These are phyloP conservation scores for Geotrypetes seraphini DNA, from an alignment of 2,797 vertebrate genomes.

Conservation along the genomic window DNA sequence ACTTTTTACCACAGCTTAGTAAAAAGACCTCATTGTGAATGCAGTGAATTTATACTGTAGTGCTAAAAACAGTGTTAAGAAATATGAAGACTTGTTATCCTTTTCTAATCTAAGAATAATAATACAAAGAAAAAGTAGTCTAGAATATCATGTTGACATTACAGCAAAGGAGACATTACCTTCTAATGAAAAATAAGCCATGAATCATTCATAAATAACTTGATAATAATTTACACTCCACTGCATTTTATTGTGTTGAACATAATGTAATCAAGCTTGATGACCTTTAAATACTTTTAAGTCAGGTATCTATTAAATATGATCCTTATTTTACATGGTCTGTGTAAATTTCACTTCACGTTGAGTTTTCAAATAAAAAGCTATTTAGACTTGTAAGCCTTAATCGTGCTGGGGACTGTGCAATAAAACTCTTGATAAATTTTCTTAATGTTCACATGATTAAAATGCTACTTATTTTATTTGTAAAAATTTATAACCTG, in stretches of 20 bases:
- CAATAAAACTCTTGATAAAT: too few species aligned
- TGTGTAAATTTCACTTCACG: conserved; percentile 17
- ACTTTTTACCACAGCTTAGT: too few species aligned
- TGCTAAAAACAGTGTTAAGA: too few species aligned
- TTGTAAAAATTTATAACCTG: too few species aligned
- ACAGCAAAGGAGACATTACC: conserved; percentile 27
- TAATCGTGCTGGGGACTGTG: not conserved
- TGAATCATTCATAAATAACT: conserved; percentile 40
- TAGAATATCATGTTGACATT: conserved; percentile 37
- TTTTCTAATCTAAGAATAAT: conserved; percentile 14
- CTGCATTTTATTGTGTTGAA: conserved; percentile 30
- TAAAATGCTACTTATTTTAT: too few species aligned
- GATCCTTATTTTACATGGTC: conserved; percentile 26
- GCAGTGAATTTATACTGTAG: too few species aligned
- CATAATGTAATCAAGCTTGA: conserved; percentile 40
- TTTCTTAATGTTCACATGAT: too few species aligned
- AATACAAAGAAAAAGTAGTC: conserved; percentile 24
- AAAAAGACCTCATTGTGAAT: too few species aligned
- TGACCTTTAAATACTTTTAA: conserved; percentile 58
- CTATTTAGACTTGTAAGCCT: not conserved
- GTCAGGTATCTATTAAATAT: conserved; percentile 33
- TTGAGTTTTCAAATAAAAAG: conserved; percentile 7
- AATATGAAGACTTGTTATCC: conserved; percentile 9
- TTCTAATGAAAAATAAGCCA: conserved; percentile 33
- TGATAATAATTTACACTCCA: conserved; percentile 37